phyloP scores from a whole-genome alignment of 2,888 invertebrate species.

The Leptopilina syphax region DNA sequence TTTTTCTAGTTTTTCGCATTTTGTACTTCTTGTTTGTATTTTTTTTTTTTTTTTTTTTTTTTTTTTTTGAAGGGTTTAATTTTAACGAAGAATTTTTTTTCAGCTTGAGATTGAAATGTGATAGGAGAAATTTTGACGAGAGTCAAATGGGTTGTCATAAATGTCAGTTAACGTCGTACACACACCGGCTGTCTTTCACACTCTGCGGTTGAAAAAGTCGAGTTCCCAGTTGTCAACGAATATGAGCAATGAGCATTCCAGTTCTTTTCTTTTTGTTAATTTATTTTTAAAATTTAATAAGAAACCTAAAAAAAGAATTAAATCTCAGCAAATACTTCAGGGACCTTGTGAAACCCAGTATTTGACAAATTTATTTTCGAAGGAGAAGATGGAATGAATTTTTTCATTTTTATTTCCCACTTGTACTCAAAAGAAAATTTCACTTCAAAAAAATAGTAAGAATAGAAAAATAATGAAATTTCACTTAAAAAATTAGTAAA shows the following conservation, averaged over 20 bases:
- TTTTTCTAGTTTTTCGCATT: too few relatives aligned
- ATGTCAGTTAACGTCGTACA: conserved; percentile 65
- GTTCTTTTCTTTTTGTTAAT: background rate
- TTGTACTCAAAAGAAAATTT: too few relatives aligned
- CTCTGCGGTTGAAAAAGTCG: conserved; percentile 68
- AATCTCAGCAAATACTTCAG: too few relatives aligned
- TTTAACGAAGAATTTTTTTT: conserved; percentile 12
- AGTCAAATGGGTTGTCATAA: conserved; percentile 61
- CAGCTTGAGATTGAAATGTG: background rate
- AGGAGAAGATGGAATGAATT: too few relatives aligned
- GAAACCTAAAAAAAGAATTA: conserved; percentile 15
- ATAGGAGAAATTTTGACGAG: conserved; percentile 51
- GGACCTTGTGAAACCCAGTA: too few relatives aligned
- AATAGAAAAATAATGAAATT: too few relatives aligned
- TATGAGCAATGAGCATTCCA: conserved; percentile 44
- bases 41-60: background rate
- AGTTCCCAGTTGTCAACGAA: conserved; percentile 63
- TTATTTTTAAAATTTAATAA: background rate
- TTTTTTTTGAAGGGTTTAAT: background rate
- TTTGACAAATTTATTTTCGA: too few relatives aligned
- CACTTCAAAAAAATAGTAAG: too few relatives aligned
- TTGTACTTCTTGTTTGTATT: background rate
- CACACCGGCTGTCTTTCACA: conserved; percentile 73
- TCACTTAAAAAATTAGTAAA: too few relatives aligned
- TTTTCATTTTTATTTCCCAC: too few relatives aligned